A percentile compares a stretch with the other conserved stretches of the same genome.
Evolutionary conservation across 2,113 vertebrate species (phyloP).

Genomic region (Seriola rivoliana): DNA sequence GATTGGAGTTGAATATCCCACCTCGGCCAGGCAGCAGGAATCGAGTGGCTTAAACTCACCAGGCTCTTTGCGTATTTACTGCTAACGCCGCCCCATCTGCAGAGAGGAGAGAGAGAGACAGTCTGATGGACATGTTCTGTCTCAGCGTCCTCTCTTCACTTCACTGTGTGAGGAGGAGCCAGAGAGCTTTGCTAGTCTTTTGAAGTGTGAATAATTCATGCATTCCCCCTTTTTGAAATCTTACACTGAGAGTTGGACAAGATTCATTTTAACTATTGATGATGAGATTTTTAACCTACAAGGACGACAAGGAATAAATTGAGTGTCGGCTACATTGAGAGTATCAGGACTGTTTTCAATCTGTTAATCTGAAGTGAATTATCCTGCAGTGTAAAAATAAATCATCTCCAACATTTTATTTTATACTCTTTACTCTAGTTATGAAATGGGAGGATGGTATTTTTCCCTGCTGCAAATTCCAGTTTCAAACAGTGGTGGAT

Average conservation of each 20-base stretch:
- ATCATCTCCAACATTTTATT: neutral
- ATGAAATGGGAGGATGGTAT: neutral
- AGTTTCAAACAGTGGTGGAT: neutral
- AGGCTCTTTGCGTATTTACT: constrained; percentile 41
- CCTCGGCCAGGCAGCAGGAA: constrained; percentile 38
- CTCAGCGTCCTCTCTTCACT: constrained; percentile 12
- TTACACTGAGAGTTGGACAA: constrained; percentile 3
- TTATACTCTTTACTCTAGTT: neutral
- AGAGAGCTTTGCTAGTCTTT: constrained; percentile 4
- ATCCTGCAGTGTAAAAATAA: neutral
- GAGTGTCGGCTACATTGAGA: neutral
- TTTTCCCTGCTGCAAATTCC: neutral
- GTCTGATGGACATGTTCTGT: constrained; percentile 2
- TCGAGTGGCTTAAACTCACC: constrained; percentile 50
- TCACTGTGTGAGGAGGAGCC: constrained; percentile 5
- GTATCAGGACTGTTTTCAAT: neutral
- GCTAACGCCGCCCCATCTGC: constrained; percentile 49
- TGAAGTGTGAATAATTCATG: constrained; percentile 36
- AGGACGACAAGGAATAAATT: neutral
- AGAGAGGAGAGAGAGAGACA: constrained; percentile 34
- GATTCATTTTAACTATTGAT: constrained; percentile 30
- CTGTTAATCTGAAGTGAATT: constrained; percentile 1
- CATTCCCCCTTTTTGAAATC: constrained; percentile 3
- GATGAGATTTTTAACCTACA: neutral
- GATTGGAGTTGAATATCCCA: constrained; percentile 72